Conservation (phyloP, 2,113 vertebrate genomes). For the Cacatua alba region DNA sequence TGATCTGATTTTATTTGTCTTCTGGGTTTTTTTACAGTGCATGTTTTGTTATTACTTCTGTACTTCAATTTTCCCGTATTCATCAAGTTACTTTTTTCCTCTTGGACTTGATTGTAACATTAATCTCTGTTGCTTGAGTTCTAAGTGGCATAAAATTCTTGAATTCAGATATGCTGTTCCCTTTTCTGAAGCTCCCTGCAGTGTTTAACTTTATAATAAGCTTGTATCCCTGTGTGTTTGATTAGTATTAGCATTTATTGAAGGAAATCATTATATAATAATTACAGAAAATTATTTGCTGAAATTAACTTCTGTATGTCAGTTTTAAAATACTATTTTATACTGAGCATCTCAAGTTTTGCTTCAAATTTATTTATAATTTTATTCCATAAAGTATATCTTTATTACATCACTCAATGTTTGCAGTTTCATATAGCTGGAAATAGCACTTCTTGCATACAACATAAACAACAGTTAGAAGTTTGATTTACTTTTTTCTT, state of each 20-base stretch:
- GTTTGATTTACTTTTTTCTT: neutral
- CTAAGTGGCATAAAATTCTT: neutral
- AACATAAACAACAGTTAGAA: neutral
- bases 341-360: neutral
- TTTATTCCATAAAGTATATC: neutral
- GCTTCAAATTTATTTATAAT: neutral
- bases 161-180: neutral
- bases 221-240: neutral
- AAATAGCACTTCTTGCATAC: neutral
- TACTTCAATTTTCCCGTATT: neutral
- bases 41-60: neutral
- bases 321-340: neutral
- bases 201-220: neutral
- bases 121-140: neutral
- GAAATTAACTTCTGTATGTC: neutral
- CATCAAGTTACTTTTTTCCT: neutral
- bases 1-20: neutral
- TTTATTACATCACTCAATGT: neutral
- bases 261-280: neutral
- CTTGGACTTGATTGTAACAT: neutral
- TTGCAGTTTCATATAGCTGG: neutral
- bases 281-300: neutral
- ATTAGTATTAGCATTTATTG: neutral
- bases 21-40: neutral
- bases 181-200: neutral